Conservation (phyloP, 1,140 invertebrate species). For the Ceratina australensis region DNA sequence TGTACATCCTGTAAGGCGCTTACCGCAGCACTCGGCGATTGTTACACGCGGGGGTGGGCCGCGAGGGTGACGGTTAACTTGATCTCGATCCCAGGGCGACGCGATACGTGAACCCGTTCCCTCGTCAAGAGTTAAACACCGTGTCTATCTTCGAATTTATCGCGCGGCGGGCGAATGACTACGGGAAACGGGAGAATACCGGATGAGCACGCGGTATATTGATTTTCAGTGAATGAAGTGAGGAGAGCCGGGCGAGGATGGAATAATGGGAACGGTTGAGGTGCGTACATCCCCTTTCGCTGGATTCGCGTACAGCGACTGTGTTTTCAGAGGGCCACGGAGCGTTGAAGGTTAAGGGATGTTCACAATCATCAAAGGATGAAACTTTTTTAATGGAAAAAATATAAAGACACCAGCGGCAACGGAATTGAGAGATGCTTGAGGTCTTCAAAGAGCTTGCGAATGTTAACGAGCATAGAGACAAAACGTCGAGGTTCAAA, state of each 20-base stretch:
- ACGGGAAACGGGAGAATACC: neutral
- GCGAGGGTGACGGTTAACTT: constrained; percentile 54
- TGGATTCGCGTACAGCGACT: no score
- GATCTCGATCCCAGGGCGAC: constrained; percentile 51
- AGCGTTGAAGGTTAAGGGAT: no score
- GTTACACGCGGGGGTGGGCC: constrained; percentile 38
- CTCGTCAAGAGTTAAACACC: constrained; percentile 47
- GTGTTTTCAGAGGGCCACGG: no score
- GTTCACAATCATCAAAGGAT: no score
- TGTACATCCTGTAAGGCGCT: constrained; percentile 63
- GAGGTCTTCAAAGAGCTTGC: no score
- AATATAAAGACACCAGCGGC: no score
- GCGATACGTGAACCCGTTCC: constrained; percentile 49
- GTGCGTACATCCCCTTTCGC: no score
- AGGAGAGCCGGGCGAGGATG: neutral
- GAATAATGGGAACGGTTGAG: neutral
- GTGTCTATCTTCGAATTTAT: constrained; percentile 50
- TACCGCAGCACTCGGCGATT: constrained; percentile 57
- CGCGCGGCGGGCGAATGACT: neutral
- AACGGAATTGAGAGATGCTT: no score
- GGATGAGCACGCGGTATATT: constrained; percentile 4
- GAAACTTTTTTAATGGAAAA: no score
- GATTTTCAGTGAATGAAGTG: constrained; percentile 1
- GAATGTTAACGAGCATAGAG: no score
- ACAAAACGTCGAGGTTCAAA: no score